phyloP scores from a whole-genome alignment of 30 jellyfish, hydroid and myxozoan species.

The Phacellophora camtschatica region DNA sequence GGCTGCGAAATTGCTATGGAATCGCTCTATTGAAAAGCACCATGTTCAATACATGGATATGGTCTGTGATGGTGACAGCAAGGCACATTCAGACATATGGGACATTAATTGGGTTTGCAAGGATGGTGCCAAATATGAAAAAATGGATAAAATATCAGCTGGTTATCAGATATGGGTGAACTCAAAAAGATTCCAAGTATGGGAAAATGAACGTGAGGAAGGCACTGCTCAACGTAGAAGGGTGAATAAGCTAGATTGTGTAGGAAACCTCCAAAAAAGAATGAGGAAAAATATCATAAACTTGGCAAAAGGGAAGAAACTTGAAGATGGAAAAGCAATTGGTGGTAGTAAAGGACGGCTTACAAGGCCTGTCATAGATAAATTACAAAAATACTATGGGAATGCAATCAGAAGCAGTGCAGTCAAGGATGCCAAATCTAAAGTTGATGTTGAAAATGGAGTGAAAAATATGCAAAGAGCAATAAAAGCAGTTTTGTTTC shows the following conservation, averaged over 20 bases:
- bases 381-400: slow-evolving; percentile 7
- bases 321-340: neutral
- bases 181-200: neutral
- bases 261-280: neutral
- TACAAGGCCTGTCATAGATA: neutral
- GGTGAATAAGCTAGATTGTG: neutral
- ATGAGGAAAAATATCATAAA: neutral
- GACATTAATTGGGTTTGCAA: neutral
- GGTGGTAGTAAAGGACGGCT: neutral
- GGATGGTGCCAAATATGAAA: neutral
- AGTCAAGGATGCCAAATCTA: neutral
- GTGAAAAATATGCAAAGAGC: neutral
- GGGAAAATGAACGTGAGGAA: neutral
- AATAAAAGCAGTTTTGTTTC: neutral
- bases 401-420: neutral
- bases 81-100: neutral
- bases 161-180: neutral
- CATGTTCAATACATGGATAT: neutral
- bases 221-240: neutral
- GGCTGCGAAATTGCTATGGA: too few species aligned
- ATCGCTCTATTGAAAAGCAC: too few species aligned
- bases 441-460: neutral
- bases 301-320: neutral
- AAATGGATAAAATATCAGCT: neutral
- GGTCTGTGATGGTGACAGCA: slow-evolving; percentile 4